Percentiles rank a stretch among this genome's conserved stretches.
Conservation (phyloP, 2,888 invertebrate genomes). For the Leptopterna dolabrata region DNA sequence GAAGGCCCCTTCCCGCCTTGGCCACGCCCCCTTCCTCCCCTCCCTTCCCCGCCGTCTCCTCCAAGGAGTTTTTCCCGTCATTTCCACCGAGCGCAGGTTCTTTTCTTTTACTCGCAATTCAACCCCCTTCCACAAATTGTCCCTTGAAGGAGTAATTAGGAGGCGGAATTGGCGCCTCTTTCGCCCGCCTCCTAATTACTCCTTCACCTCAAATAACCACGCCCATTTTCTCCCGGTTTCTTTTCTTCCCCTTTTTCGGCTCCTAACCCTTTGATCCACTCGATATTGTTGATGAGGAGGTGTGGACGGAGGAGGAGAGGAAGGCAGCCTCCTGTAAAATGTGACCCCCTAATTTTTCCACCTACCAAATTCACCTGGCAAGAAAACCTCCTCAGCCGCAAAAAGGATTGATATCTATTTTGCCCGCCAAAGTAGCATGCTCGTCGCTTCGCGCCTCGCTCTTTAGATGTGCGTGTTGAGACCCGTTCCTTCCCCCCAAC, state of each 20-base stretch:
- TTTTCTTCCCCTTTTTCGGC: background rate
- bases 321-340: too few relatives aligned
- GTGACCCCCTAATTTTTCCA: too few relatives aligned
- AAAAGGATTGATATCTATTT: too few relatives aligned
- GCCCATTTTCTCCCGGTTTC: background rate
- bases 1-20: background rate
- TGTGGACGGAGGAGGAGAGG: too few relatives aligned
- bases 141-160: background rate
- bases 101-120: background rate
- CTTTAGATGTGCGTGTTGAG: too few relatives aligned
- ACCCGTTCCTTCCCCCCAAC: too few relatives aligned
- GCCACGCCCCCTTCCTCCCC: background rate
- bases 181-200: conserved; percentile 1
- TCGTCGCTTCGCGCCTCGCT: too few relatives aligned
- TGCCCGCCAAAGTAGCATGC: too few relatives aligned
- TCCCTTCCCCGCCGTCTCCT: background rate
- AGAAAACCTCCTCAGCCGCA: too few relatives aligned
- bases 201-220: background rate
- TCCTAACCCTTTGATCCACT: background rate
- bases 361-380: too few relatives aligned
- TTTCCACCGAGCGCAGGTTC: background rate
- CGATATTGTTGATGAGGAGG: too few relatives aligned
- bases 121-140: background rate
- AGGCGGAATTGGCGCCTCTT: background rate
- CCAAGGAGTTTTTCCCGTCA: background rate